phyloP scores from a whole-genome alignment of 2,888 invertebrate species.

The Cephonodes hylas region DNA sequence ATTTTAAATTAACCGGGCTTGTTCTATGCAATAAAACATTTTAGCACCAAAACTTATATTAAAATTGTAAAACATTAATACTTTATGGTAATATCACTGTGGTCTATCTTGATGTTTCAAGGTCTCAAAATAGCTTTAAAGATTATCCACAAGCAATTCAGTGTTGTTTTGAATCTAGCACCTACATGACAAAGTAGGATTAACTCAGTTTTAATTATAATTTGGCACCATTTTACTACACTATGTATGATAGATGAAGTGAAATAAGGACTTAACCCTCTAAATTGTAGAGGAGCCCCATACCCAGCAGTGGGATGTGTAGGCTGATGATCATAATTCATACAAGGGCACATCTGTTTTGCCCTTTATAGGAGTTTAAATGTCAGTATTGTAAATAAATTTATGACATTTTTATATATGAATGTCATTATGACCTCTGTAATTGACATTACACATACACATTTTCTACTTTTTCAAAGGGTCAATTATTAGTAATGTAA shows the following conservation, averaged over 20 bases:
- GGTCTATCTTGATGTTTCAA: background rate
- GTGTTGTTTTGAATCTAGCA: background rate
- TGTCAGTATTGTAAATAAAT: background rate
- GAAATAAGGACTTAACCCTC: no score
- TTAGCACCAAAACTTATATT: no score
- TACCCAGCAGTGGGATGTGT: no score
- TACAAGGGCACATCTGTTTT: background rate
- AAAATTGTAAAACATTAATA: no score
- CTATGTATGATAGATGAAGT: background rate
- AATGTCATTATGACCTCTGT: background rate
- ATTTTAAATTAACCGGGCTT: no score
- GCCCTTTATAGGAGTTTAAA: background rate
- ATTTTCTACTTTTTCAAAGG: no score
- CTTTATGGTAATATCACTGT: constrained; percentile 14
- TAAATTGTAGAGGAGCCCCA: no score
- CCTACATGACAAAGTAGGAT: background rate
- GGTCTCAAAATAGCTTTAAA: background rate
- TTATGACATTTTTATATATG: background rate
- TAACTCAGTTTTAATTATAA: background rate
- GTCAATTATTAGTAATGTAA: no score
- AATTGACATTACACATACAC: no score
- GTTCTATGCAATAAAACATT: no score
- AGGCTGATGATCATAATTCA: no score
- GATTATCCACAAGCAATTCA: background rate
- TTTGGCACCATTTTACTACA: constrained; percentile 18